A percentile compares a stretch with the other conserved stretches of the same genome.
These are phyloP conservation scores for Conger conger DNA, from an alignment of 2,113 vertebrate genomes.

Conservation along the genomic window DNA sequence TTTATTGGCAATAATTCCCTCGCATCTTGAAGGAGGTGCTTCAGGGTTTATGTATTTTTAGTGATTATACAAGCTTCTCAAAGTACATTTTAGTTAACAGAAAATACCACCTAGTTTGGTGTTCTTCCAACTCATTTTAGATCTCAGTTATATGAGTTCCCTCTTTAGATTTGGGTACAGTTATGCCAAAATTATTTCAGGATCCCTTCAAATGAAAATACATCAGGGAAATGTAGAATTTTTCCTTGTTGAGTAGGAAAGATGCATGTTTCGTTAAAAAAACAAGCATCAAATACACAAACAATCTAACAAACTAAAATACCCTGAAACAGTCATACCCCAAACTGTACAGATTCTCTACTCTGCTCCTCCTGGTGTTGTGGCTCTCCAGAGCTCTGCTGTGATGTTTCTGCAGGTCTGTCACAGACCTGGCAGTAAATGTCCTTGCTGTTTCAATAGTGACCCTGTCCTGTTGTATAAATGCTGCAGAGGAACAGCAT, in stretches of 20 bases:
- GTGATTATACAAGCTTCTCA: neutral
- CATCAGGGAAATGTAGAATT: neutral
- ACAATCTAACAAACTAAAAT: neutral
- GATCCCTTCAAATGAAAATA: neutral
- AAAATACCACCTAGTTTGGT: neutral
- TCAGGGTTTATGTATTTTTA: neutral
- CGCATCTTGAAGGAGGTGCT: neutral
- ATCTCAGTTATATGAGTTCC: neutral
- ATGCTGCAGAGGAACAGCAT: neutral
- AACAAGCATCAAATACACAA: no score
- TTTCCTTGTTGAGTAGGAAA: neutral
- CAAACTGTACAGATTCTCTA: neutral
- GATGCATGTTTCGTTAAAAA: neutral
- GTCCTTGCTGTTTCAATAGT: neutral
- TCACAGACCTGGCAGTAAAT: neutral
- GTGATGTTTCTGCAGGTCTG: neutral
- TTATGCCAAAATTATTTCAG: neutral
- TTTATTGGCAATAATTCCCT: neutral
- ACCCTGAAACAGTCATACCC: neutral
- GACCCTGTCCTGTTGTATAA: neutral
- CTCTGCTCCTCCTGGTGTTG: neutral
- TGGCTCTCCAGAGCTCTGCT: neutral
- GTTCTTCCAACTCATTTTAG: neutral
- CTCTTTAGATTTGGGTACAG: neutral
- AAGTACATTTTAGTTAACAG: neutral